Base-by-base conservation (phyloP, 1,140 invertebrate species). In the Drosophila orosa region DNA sequence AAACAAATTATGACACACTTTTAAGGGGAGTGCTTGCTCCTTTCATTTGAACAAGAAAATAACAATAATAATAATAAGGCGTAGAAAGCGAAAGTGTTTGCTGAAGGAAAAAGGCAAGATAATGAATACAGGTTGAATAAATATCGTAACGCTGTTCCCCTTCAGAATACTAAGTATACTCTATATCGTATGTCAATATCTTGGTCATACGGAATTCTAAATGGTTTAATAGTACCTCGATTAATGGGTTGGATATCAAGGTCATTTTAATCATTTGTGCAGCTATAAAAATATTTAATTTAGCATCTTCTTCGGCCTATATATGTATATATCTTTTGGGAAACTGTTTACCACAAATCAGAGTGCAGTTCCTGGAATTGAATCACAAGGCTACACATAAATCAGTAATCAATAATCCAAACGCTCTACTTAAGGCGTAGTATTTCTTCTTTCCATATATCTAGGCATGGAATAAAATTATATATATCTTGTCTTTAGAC, bases 331-430 rank as follows among this genome's bases (percentile, higher is more conserved):
- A 45, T 19, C 9, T 47, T 12, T 31, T 31, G n/a, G 7, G 8
- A 31, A 24, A 24, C 2, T 57, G 48, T 27, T 37, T 12, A 27
- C 7, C 25, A 29, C 33, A 57, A 62, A 58, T 29, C 33, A 29
- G 33, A 40, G 17, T 59, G 60, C 60, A 58, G 35, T 62, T 59
- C 35, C 19, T 10, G 27, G 55, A 63, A 60, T 29, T 60, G 17
- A 58, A 2, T 6, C n/a, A 24, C 47, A 55, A 35, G 31, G 47
- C 29, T 55, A 13, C 10, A 22, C 59, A 62, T 29, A 58, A 59
- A 60, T 62, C 19, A 60, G 55, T 31, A 63, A 31, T 60, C 33
- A 63, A 63, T 63, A 40, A 59, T 24, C 25, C 25, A 1, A 62
- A 24, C n/a, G 35, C 25, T 62, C 24, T n/a, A 12, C 52, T n/a